Base-by-base conservation (phyloP, 2,888 invertebrate genomes). In the Margaritifera margaritifera region DNA sequence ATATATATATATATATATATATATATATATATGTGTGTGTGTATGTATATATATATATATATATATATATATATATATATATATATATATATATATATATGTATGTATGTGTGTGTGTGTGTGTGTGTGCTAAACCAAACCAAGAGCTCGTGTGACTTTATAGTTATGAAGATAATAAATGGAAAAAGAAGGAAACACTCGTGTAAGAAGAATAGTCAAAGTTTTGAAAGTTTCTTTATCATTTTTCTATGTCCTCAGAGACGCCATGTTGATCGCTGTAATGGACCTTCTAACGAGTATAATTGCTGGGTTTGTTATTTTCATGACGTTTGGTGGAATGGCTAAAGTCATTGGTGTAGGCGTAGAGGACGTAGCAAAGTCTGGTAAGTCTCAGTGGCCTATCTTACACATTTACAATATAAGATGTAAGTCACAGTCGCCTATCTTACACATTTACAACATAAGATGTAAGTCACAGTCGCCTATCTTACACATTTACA, bases 241-340 rank as follows among this genome's bases (percentile, higher is more conserved):
- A 3, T 58, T 51, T 54, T 58, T 50, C 61, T 51, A 62, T 62
- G 31, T 63, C 72, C 75, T 50, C 75, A 89, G 89, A 50, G 95
- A 95, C 86, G 94, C 94, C 0, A 88, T 94, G 31, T 92, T 95
- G 74, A 94, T 92, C 94, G 71, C 94, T 94, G 89, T 93, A 93
- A 94, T 94, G 80, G 82, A 84, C 54, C 60, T 84, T 4, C 77
- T 91, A 93, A 74, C 95, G 18, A 81, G 80, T 71, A 66, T 81
- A 27, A 77, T 84, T 86, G 94, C 95, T 27, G 95, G 82, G 3
- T 82, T 82, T 69, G 82, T 82, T 18, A 78, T 82, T 15, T 82
- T 82, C 65, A 82, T 80, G 24, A 82, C 80, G 3, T 79, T 82
- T 62, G 82, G 82, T 11, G 80, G 77, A 42, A 80, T 82, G 78